A percentile compares a stretch with the other conserved stretches of the same genome.
phyloP scores from a whole-genome alignment of 35 echinoderm and acorn worm species.

The Apostichopus parvimensis region DNA sequence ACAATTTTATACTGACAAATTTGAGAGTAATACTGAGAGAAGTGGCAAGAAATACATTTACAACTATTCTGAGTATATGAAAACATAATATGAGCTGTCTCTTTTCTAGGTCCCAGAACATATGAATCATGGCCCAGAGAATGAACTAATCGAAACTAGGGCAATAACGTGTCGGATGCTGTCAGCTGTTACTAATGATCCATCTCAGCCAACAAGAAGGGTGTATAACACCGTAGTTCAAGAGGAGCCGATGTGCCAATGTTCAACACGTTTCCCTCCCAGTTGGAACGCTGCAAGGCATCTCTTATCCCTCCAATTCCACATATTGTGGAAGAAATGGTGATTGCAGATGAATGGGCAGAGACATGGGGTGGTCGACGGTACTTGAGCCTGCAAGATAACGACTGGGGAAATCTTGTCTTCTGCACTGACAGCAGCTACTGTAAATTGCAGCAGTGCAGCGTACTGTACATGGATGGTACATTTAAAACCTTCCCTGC shows the following conservation, averaged over 20 bases:
- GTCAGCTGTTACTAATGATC: not conserved
- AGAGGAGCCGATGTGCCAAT: constrained; percentile 17
- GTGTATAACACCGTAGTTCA: constrained; percentile 2
- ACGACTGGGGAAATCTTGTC: constrained; percentile 35
- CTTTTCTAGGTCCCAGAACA: too few relatives aligned
- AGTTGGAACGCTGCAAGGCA: not conserved
- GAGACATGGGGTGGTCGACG: constrained; percentile 7
- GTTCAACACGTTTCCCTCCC: constrained; percentile 5
- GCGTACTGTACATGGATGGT: constrained; percentile 23
- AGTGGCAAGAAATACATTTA: too few relatives aligned
- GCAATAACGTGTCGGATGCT: not conserved
- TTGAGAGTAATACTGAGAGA: too few relatives aligned
- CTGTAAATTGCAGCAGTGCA: not conserved
- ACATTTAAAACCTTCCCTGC: constrained; percentile 24
- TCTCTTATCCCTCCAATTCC: constrained; percentile 8
- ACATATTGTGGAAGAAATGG: constrained; percentile 8
- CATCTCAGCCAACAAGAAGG: not conserved
- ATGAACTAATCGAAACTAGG: too few relatives aligned
- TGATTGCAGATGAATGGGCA: constrained; percentile 6
- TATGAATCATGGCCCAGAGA: too few relatives aligned
- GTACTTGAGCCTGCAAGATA: constrained; percentile 18
- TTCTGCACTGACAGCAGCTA: constrained; percentile 21
- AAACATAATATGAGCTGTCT: too few relatives aligned
- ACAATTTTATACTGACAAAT: too few relatives aligned
- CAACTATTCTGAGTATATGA: too few relatives aligned